Base-by-base conservation (phyloP, 2,888 invertebrate species). In the Xestoiulus laeticollis region DNA sequence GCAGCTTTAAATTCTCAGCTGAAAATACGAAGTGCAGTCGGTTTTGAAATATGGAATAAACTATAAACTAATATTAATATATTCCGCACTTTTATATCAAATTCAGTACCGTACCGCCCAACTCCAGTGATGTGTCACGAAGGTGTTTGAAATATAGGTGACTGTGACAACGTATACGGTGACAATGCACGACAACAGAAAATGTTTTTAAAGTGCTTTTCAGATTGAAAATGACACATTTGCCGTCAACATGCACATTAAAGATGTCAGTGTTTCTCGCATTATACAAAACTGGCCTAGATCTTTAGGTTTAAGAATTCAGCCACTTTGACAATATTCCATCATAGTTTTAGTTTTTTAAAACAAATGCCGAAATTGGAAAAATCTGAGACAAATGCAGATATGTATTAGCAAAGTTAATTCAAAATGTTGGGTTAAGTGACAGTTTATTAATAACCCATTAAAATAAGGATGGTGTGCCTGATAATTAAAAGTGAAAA, bases 221-320 rank as follows among this genome's bases (percentile, higher is more conserved):
- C 59, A 59, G 59, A 59, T 59, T 59, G 59, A 59, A 59, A 59
- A 59, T 59, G 59, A 59, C 59, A 59, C 22, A 59, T 59, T 22
- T 59, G 59, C 22, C 22, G 59, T 59, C 59, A 59, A 59, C 59
- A 59, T 59, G 59, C 59, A 59, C 59, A 59, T 59, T 59, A 59
- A 22, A 22, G 8, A 22, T 59, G 6, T 22, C 59, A 59, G 12
- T 48, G n/a, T 59, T 59, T 59, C 22, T 59, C 59, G 59, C 22
- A 22, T 22, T 22, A 59, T 8, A 59, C 22, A n/a, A n/a, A n/a
- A 8, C n/a, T 6, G 59, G 59, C 59, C 22, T 19, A n/a, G n/a
- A 8, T 59, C 22, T 59, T 3, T 1, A 22, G 22, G n/a, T 22
- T 22, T n/a, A 1, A 8, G 59, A 59, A 59, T 22, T 22, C 59